Evolutionary conservation across 1,140 invertebrate species (phyloP), one percentile per base, ranked within the genome.

Genomic region (Anagrus nilaparvatae): DNA sequence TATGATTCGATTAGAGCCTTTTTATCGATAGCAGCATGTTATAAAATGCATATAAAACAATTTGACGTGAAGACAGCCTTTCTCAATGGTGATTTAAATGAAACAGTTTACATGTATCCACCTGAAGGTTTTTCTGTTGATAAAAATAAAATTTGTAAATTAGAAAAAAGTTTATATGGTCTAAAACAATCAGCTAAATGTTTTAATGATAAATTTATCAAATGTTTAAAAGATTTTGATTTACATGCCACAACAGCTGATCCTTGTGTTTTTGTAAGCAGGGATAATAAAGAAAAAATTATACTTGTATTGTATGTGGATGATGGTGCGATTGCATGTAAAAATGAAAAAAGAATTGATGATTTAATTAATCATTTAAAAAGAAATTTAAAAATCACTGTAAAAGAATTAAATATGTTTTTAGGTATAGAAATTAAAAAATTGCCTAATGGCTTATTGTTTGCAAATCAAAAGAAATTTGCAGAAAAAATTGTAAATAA

Each of bases 131-230:
- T 54, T 16, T 24, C 40, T 3, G 28, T 42, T 5, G 27, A 40
- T 16, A 38, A 57, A 3, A 40, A 47, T n/a, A 44, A 24, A 28
- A 48, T 51, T 44, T 68, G 63, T 55, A 55, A 54, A 39, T 46
- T 68, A 47, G 49, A 34, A 20, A 65, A 60, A 47, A 55, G 52
- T 14, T 14, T 67, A 4, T 65, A 66, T 49, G 63, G 64, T 2
- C 42, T 69, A n/a, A 64, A 65, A 40, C 62, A 68, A 45, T 48
- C 67, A 27, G 52, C 56, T 4, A 35, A 56, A 17, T 61, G 60
- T 40, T 63, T 58, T 56, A 63, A 63, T 13, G 51, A n/a, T 50
- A 50, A 16, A 38, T 49, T 25, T 30, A 46, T n/a, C 27, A 49
- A 20, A 16, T 41, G 16, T 12, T 25, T 44, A 32, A 27, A 39